Evolutionary conservation across 2,888 invertebrate genomes (phyloP), one percentile per base, ranked within the genome.

Genomic region (Heteropelma amictum): DNA sequence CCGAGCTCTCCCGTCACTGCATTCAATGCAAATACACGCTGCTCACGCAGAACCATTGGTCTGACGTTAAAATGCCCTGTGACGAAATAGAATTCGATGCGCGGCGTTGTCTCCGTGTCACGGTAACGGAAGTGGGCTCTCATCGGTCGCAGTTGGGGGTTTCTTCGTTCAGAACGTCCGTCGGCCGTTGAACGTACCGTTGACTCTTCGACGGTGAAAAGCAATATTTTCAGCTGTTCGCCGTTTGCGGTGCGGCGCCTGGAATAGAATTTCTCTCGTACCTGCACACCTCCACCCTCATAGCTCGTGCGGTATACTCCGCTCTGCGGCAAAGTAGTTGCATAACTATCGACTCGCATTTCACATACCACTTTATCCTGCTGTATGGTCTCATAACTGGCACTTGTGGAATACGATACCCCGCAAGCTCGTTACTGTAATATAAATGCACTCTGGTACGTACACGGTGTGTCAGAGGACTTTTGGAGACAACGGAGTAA

Each of bases 311-410:
- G n/a, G n/a, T n/a, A n/a, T n/a, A n/a, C n/a, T n/a, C n/a, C n/a
- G n/a, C n/a, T n/a, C n/a, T n/a, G n/a, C n/a, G n/a, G 35, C 42
- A 21, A 51, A 63, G 56, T 56, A 58, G 73, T 73, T 58, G 49
- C 63, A 47, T 53, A 74, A 70, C 74, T 71, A 76, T 72, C 72
- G 73, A 58, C 67, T 68, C 67, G 75, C 64, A 67, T 76, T 76
- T 76, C 71, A 72, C 56, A 35, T 63, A 61, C 71, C 71, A 76
- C 71, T 75, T 71, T 67, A 67, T 76, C 61, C 67, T 26, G 61
- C 56, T 73, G 49, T 33, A 69, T 63, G 28, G n/a, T 17, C 26
- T 23, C n/a, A 45, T 68, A 72, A 63, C 67, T 49, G 42, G 67
- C 72, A 63, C 71, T 68, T 72, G 64, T 68, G 75, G 68, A 67